phyloP scores from a whole-genome alignment of 2,797 vertebrate species.

The Amniataba percoides region DNA sequence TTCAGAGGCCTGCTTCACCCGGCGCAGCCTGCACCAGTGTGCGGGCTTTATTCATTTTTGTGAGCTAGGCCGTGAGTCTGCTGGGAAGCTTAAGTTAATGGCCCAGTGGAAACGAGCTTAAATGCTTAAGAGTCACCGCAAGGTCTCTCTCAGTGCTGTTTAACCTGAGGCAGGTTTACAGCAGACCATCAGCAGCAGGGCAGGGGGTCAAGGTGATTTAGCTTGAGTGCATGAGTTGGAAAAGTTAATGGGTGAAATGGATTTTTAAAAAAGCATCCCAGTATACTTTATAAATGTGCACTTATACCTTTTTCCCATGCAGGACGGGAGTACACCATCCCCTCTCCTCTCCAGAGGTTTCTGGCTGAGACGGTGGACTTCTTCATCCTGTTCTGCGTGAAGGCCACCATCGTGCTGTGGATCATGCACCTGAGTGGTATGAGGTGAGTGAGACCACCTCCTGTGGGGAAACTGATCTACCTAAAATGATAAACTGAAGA shows the following conservation, averaged over 20 bases:
- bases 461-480: background rate
- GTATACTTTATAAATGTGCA: too few species aligned
- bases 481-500: background rate
- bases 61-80: slow-evolving; percentile 45
- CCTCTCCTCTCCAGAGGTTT: slow-evolving; percentile 93
- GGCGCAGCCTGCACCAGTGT: background rate
- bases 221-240: too few species aligned
- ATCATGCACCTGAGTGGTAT: slow-evolving; percentile 97
- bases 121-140: slow-evolving; percentile 29
- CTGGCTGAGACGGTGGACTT: slow-evolving; percentile 97
- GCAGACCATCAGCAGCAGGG: background rate
- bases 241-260: background rate
- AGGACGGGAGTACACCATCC: slow-evolving; percentile 94
- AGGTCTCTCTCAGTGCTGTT: background rate
- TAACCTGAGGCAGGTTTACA: background rate
- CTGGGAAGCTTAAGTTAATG: slow-evolving; percentile 33
- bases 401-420: slow-evolving; percentile 94
- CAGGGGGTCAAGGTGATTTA: background rate
- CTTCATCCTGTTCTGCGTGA: slow-evolving; percentile 96
- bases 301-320: slow-evolving; percentile 34
- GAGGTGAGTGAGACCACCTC: slow-evolving; percentile 86
- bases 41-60: background rate
- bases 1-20: background rate
- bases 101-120: slow-evolving; percentile 51
- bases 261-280: too few species aligned